Evolutionary conservation across 2,113 vertebrate species (phyloP).

Genomic region (Ictidomys tridecemlineatus): DNA sequence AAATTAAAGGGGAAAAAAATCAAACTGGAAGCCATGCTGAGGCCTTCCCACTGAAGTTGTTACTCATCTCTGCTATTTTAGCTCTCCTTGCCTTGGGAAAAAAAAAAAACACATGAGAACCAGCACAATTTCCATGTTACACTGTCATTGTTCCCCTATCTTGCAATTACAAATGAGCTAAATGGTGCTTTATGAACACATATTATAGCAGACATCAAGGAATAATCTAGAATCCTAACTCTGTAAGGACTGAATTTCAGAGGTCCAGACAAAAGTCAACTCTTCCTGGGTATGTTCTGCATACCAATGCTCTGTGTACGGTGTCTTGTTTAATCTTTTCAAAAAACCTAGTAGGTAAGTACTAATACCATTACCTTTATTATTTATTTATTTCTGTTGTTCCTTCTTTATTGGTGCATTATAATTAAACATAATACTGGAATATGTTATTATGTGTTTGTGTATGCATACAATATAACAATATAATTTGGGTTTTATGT

Average conservation of each 20-base stretch:
- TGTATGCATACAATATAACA: no score
- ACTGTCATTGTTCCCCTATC: neutral
- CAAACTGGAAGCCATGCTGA: neutral
- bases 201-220: neutral
- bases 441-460: no score
- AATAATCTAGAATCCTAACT: neutral
- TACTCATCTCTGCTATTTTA: neutral
- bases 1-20: neutral
- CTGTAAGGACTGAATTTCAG: neutral
- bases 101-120: neutral
- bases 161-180: neutral
- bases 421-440: no score
- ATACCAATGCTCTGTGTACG: accelerated
- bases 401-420: no score
- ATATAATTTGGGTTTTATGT: neutral
- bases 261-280: neutral
- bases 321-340: neutral
- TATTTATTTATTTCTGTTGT: no score
- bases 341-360: neutral
- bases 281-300: neutral
- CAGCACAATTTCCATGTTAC: no score
- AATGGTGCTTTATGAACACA: neutral
- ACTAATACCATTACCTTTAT: neutral
- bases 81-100: neutral
- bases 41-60: neutral